Base-by-base conservation (phyloP, 2,113 vertebrate species). In the Mionectes macconnelli region DNA sequence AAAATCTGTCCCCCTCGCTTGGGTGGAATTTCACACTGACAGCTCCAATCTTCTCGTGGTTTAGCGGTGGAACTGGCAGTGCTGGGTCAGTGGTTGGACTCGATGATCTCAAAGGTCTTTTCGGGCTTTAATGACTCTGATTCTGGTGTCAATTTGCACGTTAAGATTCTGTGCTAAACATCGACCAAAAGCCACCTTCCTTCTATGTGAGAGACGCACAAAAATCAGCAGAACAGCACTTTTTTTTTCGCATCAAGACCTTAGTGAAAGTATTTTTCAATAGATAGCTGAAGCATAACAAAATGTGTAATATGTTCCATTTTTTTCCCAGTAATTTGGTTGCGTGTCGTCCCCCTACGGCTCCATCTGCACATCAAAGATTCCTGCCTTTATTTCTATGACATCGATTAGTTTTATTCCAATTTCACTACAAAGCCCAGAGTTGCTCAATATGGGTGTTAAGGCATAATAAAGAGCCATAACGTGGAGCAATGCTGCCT, bases 341-440 rank as follows among this genome's bases (percentile, higher is more conserved):
- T 83, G 49, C 45, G 35, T 42, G 42, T 82, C 83, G 73, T 57
- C 16, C 35, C 33, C 55, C 56, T 35, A 30, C 3, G 10, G 47
- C 68, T 93, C 55, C 72, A 59, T 67, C 63, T 20, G 22, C 42
- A 49, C 78, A 74, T 53, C 52, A 89, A 89, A 87, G 62, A 79
- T 64, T 76, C 49, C 78, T 83, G 49, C 33, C 24, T 40, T 93
- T 92, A 62, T 64, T 85, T 60, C 70, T 73, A n/a, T n/a, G 57
- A 45, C 68, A 69, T 68, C 0, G 3, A 90, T 60, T 75, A 68
- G 17, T 78, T 95, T 85, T 70, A 84, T 90, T 80, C 72, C 44
- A 80, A 94, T 92, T 92, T 83, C 67, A 53, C 85, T 75, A 42
- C 66, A 78, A 91, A 94, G 81, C 49, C 74, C 44, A 7, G 57